Base-by-base conservation (phyloP, 2,113 vertebrate species). In the Platichthys flesus region DNA sequence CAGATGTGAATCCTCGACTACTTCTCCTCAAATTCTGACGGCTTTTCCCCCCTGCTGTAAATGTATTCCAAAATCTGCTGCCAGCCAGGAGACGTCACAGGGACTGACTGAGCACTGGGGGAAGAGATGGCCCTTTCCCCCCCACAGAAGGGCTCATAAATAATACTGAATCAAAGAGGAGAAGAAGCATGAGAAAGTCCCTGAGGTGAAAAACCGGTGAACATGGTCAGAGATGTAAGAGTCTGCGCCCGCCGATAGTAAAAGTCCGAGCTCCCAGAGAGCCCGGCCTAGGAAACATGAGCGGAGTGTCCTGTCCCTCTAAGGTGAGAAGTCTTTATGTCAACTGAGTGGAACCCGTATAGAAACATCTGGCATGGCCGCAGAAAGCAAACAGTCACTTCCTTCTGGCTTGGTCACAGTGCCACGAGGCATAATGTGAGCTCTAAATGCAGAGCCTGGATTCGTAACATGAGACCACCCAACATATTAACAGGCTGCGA, bases 121-220 rank as follows among this genome's bases (percentile, higher is more conserved):
- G 81, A 28, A 85, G 71, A 86, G 82, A 79, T 71, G 86, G 13
- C 51, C 58, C 82, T 78, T 63, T 66, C 59, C 15, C 21, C 66
- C 63, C 40, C 45, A 52, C 70, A 35, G n/a, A 59, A 75, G 80
- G 87, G 65, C 84, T 92, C 89, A 88, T 90, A 92, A 90, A 91
- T 88, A 87, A 88, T 70, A 74, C 76, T 15, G 52, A 89, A 91
- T 91, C 84, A 92, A 89, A 93, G 70, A 82, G 81, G 70, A 83
- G 73, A 78, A 81, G 60, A 66, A 73, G 62, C 85, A 76, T 55
- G 66, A 86, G 68, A 75, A 87, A 74, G 56, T 84, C 81, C 79
- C 80, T 6, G 67, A 71, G 79, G 84, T 83, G 82, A 85, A 74
- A 82, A 84, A 81, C 68, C 86, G 82, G 72, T 66, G 71, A 82